Base-by-base conservation (phyloP, 2,797 vertebrate species). In the Eleutherodactylus coqui region DNA sequence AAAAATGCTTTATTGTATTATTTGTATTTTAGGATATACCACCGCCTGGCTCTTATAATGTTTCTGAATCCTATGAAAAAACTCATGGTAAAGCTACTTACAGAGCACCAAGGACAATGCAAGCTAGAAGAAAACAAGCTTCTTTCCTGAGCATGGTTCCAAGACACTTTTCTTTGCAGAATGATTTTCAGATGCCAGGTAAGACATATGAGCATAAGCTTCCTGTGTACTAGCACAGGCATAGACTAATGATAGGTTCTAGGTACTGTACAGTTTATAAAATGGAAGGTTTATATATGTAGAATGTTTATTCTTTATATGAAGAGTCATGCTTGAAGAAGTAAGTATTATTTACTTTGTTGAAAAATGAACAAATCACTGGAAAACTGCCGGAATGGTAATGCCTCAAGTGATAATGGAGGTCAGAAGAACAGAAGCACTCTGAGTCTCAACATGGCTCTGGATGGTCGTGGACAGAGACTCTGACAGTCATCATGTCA, bases 131-230 rank as follows among this genome's bases (percentile, higher is more conserved):
- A 86, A 93, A 92, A 8, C 95, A 96, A 83, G 53, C 91, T 70
- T 94, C 93, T 75, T 96, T 96, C 89, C 92, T 95, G 43, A 95
- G 92, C 77, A 87, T 91, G 16, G 89, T 93, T 38, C 91, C 90
- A 1, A 90, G 94, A 47, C 79, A 67, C 49, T 4, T 73, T 13
- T 29, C 83, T 3, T 85, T 75, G 91, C 91, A 79, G 53, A 53
- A 1, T 38, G 45, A 24, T 29, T 21, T 9, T 7, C 89, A 92
- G 0, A 24, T 90, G 0, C 94, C 96, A 94, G 95, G 95, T 96
- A 91, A 90, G 89, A 83, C 17, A 67, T 75, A 36, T 36, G 51
- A 53, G 27, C 24, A 10, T 0, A 53, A 19, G 1, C 0, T 55
- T 77, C 0, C 9, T 6, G 13, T 6, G 9, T 55, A 38, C 10